These are phyloP conservation scores for Chlorodrepanis virens DNA, from an alignment of 2,113 vertebrate genomes.

Conservation along the genomic window DNA sequence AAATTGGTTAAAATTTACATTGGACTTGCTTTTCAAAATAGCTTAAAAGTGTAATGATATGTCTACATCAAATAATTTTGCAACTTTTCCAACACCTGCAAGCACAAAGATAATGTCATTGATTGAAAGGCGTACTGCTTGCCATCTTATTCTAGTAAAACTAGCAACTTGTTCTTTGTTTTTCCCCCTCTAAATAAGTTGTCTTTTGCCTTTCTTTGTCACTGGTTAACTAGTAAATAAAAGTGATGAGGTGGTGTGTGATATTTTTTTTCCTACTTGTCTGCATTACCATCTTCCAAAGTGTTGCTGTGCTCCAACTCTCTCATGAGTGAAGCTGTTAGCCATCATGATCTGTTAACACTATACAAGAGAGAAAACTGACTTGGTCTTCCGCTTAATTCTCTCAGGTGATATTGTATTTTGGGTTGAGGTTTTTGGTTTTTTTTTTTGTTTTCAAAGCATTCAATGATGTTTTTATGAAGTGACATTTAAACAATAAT, in stretches of 20 bases:
- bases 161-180: neutral
- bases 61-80: neutral
- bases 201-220: neutral
- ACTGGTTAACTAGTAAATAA: neutral
- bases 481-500: neutral
- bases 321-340: neutral
- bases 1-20: neutral
- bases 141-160: neutral
- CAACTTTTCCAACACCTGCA: neutral
- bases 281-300: neutral
- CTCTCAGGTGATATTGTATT: neutral
- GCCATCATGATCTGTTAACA: neutral
- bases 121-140: neutral
- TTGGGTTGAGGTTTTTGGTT: neutral
- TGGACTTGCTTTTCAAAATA: neutral
- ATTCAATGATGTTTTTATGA: neutral
- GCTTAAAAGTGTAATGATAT: neutral
- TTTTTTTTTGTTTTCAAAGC: neutral
- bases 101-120: neutral
- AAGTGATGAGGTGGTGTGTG: neutral
- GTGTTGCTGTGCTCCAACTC: fast-evolving
- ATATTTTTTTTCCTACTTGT: neutral
- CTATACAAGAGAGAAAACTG: neutral
- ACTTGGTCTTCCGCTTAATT: neutral
- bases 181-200: neutral